Base-by-base conservation (phyloP, 2,113 vertebrate species). In the Rhinichthys klamathensis region DNA sequence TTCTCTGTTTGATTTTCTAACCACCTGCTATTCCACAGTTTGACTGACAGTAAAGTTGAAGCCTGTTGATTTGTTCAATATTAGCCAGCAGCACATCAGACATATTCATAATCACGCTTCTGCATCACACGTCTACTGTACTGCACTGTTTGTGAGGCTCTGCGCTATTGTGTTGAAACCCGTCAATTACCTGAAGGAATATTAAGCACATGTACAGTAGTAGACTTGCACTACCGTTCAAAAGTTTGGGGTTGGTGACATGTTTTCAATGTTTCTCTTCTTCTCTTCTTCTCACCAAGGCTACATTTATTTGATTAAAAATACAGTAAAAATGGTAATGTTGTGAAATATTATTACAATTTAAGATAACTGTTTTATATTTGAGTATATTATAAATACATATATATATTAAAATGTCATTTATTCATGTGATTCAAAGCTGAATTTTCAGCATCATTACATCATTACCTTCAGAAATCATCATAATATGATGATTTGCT, bases 31-130 rank as follows among this genome's bases (percentile, higher is more conserved):
- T 49, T 78, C 6, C 61, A 18, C 32, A 1, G 10, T 72, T 67
- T 84, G 83, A 84, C n/a, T 67, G 74, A 84, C 74, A 84, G 75
- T 21, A 72, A 60, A 80, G 51, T 60, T 73, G 65, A 85, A 58
- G 30, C 11, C 65, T 72, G 58, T 76, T 51, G 61, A 49, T 49
- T 35, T 63, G 70, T 84, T 44, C 18, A 76, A 30, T 56, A 77
- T 84, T 84, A 84, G 72, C 38, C 60, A 15, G 70, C 25, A 30
- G 73, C 38, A 4, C 54, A 35, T 70, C 67, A 41, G 35, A 70
- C 67, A n/a, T 41, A 21, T 41, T 12, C 69, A 72, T 41, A 41
- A 70, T 70, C 35, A 70, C 21, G 18, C 18, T 70, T 70, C 32
- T 38, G 67, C 65, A 38, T 69, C n/a, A 23, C 44, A 54, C 61